Evolutionary conservation across 2,113 vertebrate species (phyloP).

Genomic region (Anseranas semipalmata): DNA sequence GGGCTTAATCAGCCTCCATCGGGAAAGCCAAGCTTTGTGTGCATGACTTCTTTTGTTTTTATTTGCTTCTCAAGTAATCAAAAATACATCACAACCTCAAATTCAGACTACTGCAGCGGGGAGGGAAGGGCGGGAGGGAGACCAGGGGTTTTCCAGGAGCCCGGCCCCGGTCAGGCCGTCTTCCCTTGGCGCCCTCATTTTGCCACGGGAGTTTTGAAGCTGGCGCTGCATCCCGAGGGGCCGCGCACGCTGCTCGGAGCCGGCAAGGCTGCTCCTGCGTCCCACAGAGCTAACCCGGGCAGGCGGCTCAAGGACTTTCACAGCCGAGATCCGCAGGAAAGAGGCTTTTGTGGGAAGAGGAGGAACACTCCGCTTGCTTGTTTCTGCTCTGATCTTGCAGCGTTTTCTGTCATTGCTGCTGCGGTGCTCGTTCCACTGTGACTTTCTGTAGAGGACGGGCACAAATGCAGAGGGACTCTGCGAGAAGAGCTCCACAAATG

Average conservation of each 20-base stretch:
- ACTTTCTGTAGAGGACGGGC: not conserved
- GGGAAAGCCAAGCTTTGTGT: not conserved
- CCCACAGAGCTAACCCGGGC: not conserved
- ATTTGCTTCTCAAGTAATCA: not conserved
- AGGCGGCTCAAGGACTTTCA: slow-evolving; percentile 2
- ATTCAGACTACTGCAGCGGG: not conserved
- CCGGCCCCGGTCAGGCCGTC: fast-evolving
- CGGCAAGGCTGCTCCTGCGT: fast-evolving
- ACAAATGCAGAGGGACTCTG: not conserved
- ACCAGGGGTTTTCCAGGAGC: not conserved
- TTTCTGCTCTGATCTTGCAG: not conserved
- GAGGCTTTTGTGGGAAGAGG: not conserved
- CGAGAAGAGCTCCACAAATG: not conserved
- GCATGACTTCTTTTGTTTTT: not conserved
- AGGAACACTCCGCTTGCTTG: fast-evolving
- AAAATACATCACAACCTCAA: not conserved
- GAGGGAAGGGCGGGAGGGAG: not conserved
- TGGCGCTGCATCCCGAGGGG: not conserved
- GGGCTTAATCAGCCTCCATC: not conserved
- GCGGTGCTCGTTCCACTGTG: not conserved
- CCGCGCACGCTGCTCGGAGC: no score
- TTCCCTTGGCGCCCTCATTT: not conserved
- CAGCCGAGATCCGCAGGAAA: not conserved
- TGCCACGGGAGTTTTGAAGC: not conserved
- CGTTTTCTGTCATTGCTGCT: not conserved